Evolutionary conservation across 2,113 vertebrate species (phyloP), one percentile per base, ranked within the genome.

Genomic region (Eulemur macaco): DNA sequence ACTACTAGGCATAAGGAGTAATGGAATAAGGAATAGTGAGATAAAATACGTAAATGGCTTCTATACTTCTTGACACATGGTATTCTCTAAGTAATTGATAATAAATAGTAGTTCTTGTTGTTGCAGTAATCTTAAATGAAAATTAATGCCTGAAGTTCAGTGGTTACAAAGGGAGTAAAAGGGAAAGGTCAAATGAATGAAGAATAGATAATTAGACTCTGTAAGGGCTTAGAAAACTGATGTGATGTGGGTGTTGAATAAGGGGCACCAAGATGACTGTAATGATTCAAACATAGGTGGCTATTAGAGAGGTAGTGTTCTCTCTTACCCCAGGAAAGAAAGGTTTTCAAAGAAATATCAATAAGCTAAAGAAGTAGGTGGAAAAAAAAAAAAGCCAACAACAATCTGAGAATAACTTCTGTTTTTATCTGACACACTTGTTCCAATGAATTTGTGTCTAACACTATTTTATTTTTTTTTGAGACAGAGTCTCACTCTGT

Each of bases 361-460:
- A 4, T 89, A 25, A 94, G n/a, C n/a, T n/a, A 92, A 93, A 92
- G 42, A 74, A 52, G 34, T 58, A 54, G 14, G n/a, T 76, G 37
- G 12, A 66, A 90, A 58, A 15, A 66, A 90, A 54, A 74, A 90
- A 52, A 54, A 18, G 14, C 21, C 60, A 52, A 52, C 50, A 52
- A 52, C 52, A 54, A 54, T 54, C 52, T 54, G 37, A 66, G 50
- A 52, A 8, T 81, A 90, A 94, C 31, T 95, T 89, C 14, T 95
- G 7, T 66, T 81, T 96, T 86, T 68, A n/a, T 88, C 73, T 52
- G 73, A 68, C 66, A 81, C 5, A 31, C 42, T 73, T 78, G 60
- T 94, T 94, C 84, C 81, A 89, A 74, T 95, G 52, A 76, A 83
- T 94, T 81, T 29, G 15, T 86, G 34, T 69, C 76, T 89, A 91